These are phyloP conservation scores for Macrophya annulata DNA, from an alignment of 2,888 invertebrate genomes.

Conservation along the genomic window DNA sequence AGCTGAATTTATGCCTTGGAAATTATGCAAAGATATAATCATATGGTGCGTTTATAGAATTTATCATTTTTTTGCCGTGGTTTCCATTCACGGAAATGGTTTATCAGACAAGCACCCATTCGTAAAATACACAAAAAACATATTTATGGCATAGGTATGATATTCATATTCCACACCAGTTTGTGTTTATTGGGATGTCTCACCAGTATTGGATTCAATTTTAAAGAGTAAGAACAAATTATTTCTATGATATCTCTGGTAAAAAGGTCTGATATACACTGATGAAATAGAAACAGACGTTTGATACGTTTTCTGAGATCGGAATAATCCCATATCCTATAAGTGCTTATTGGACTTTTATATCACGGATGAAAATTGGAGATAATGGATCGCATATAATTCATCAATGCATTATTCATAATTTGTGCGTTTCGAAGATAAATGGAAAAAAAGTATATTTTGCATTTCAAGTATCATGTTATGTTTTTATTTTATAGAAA, in stretches of 20 bases:
- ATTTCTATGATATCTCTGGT: neutral
- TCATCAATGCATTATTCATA: slow-evolving; percentile 11
- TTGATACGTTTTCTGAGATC: neutral
- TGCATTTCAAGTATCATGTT: neutral
- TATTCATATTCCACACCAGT: too few species aligned
- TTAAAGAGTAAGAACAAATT: neutral
- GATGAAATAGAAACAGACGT: neutral
- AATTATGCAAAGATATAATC: neutral
- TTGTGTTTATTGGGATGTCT: neutral
- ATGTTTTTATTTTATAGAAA: neutral
- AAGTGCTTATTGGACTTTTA: neutral
- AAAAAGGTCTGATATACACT: neutral
- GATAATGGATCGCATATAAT: neutral
- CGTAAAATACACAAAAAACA: neutral
- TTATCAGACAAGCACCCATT: neutral
- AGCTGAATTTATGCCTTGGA: neutral
- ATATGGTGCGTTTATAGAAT: neutral
- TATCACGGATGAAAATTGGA: neutral
- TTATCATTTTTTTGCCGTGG: neutral
- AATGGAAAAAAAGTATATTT: neutral
- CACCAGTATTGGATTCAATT: neutral
- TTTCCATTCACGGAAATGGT: neutral
- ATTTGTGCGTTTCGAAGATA: neutral
- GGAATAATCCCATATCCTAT: neutral
- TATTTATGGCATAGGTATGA: neutral